Conservation (phyloP, 1,140 invertebrate genomes). For the Cotesia glomerata region DNA sequence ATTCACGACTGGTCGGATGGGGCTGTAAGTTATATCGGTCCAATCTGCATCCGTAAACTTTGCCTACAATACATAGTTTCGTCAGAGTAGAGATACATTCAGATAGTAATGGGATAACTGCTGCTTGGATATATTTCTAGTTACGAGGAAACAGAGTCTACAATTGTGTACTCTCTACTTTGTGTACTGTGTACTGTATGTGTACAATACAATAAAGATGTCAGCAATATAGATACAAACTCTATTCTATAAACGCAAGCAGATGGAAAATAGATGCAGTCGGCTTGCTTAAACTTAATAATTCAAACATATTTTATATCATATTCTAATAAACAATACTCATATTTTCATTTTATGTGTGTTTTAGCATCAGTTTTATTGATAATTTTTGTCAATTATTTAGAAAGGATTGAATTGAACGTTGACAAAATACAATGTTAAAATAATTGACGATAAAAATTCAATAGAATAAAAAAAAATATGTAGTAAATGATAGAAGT, state of each 20-base stretch:
- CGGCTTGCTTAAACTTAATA: background rate
- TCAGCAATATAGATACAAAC: background rate
- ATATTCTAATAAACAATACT: too few relatives aligned
- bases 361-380: too few relatives aligned
- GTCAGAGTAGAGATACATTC: conserved; percentile 25
- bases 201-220: background rate
- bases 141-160: conserved; percentile 18
- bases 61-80: conserved; percentile 37
- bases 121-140: conserved; percentile 20
- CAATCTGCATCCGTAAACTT: conserved; percentile 40
- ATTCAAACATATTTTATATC: conserved; percentile 3
- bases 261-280: conserved; percentile 20
- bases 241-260: conserved; percentile 3
- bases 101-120: conserved; percentile 14
- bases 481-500: too few relatives aligned
- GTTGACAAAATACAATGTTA: too few relatives aligned
- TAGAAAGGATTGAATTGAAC: too few relatives aligned
- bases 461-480: too few relatives aligned
- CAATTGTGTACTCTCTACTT: background rate
- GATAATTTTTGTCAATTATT: too few relatives aligned
- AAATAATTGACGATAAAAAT: too few relatives aligned
- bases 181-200: background rate
- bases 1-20: conserved; percentile 28
- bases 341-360: too few relatives aligned
- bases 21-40: conserved; percentile 33